These are phyloP conservation scores for Pseudochaenichthys georgianus DNA, from an alignment of 2,797 vertebrate species.

Conservation along the genomic window DNA sequence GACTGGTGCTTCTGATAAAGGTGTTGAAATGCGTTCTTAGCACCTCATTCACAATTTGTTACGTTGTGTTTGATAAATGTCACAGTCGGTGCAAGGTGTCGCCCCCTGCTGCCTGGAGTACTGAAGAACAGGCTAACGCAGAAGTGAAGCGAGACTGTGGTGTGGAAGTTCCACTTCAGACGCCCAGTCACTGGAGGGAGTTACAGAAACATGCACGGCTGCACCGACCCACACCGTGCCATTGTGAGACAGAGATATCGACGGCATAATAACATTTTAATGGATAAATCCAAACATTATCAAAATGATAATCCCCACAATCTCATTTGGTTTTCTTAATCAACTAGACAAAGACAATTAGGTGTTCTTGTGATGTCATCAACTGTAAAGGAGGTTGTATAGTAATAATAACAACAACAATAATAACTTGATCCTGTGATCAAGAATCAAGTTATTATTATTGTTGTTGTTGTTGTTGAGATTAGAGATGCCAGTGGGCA, in stretches of 20 bases:
- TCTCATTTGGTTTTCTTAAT: neutral
- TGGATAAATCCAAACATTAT: neutral
- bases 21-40: neutral
- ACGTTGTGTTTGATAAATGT: neutral
- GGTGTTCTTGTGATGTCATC: neutral
- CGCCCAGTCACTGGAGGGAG: neutral
- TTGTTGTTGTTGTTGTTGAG: slow-evolving; percentile 1
- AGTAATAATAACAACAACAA: neutral
- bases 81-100: neutral
- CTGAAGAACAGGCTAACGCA: neutral
- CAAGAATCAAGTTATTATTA: neutral
- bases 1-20: neutral
- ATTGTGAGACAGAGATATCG: slow-evolving; percentile 4
- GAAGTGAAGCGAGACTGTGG: neutral
- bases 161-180: neutral
- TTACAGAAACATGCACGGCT: neutral
- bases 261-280: neutral
- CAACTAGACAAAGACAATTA: slow-evolving; percentile 1
- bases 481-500: neutral
- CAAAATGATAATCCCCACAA: neutral
- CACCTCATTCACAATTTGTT: neutral
- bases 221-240: neutral
- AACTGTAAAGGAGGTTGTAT: slow-evolving; percentile 2
- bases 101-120: neutral
- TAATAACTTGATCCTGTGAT: neutral